These are phyloP conservation scores for Myotis yumanensis DNA, from an alignment of 2,113 vertebrate genomes.

Conservation along the genomic window DNA sequence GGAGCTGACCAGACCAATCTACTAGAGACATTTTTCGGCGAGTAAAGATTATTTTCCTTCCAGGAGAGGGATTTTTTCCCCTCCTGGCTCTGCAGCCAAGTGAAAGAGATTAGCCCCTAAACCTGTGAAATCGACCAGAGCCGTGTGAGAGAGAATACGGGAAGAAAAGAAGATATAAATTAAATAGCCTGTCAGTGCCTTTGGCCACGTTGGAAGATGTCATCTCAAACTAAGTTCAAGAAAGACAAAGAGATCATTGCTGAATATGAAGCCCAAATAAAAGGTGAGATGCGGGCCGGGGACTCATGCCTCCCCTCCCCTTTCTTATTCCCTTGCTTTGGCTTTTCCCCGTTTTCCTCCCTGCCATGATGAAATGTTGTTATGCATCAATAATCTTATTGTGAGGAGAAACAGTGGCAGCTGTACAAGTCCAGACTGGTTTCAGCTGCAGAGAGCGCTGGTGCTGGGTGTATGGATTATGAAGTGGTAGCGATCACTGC, in stretches of 20 bases:
- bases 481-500: conserved; percentile 72
- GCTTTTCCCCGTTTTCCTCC: background rate
- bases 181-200: conserved; percentile 75
- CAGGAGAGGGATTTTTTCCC: conserved; percentile 22
- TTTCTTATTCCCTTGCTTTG: background rate
- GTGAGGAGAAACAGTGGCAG: conserved; percentile 54
- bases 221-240: conserved; percentile 95
- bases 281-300: conserved; percentile 86
- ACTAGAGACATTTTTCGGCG: conserved; percentile 54
- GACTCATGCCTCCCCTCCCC: conserved; percentile 8
- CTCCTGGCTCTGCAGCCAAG: conserved; percentile 35
- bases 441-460: conserved; percentile 8
- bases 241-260: conserved; percentile 99
- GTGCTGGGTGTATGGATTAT: conserved; percentile 46
- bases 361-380: conserved; percentile 61
- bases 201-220: conserved; percentile 87
- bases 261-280: conserved; percentile 97
- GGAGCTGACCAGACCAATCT: conserved; percentile 56
- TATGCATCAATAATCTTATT: conserved; percentile 73
- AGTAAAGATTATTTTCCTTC: conserved; percentile 63
- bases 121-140: conserved; percentile 70
- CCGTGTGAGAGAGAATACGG: conserved; percentile 39
- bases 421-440: conserved; percentile 51
- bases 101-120: conserved; percentile 57
- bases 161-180: conserved; percentile 48